Evolutionary conservation across 2,797 vertebrate genomes (phyloP).

Genomic region (Thunnus albacares): DNA sequence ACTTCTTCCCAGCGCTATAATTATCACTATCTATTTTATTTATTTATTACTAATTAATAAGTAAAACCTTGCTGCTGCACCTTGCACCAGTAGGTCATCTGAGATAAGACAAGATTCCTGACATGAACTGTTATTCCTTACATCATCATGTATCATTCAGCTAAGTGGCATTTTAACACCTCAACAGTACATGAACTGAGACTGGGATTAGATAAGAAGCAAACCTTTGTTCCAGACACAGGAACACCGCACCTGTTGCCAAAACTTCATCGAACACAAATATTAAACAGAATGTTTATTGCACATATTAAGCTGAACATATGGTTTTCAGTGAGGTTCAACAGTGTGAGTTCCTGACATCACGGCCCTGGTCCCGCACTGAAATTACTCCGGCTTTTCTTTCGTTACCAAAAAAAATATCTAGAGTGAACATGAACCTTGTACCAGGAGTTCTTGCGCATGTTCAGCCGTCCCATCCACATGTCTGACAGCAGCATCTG

Average conservation of each 20-base stretch:
- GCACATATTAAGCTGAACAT: background rate
- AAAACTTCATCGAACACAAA: background rate
- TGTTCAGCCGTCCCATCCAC: constrained; percentile 99
- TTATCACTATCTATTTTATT: background rate
- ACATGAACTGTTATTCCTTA: background rate
- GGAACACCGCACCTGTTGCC: background rate
- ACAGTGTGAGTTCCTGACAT: too few species aligned
- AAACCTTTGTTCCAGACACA: background rate
- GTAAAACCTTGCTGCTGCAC: background rate
- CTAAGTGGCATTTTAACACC: background rate
- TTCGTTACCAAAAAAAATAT: constrained; percentile 59
- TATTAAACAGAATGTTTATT: constrained; percentile 1
- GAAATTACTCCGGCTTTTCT: background rate
- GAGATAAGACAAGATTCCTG: background rate
- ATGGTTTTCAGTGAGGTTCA: too few species aligned
- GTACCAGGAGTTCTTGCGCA: constrained; percentile 99
- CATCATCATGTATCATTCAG: background rate
- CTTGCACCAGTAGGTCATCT: background rate
- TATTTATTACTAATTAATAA: too few species aligned
- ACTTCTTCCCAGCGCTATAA: background rate
- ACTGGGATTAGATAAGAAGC: constrained; percentile 9
- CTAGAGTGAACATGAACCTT: constrained; percentile 90
- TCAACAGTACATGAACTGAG: background rate
- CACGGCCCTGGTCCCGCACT: background rate
- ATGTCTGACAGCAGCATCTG: constrained; percentile 98